Evolutionary conservation across 2,113 vertebrate genomes (phyloP), one percentile per base, ranked within the genome.

Genomic region (Quiscalus mexicanus): DNA sequence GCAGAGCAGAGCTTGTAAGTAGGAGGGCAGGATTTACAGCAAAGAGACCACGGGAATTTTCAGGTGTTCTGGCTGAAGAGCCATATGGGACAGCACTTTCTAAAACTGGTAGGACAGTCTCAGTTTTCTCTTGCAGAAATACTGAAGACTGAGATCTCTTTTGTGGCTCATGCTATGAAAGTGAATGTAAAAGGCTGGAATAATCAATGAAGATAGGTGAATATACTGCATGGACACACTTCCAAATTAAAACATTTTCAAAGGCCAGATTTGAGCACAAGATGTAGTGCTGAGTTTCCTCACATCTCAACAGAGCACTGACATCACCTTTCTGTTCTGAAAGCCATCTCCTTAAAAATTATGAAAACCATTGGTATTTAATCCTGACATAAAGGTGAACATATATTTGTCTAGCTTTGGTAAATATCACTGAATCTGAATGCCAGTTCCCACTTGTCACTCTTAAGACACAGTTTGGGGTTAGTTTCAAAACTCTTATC

Each of bases 111-210:
- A 59, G 19, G 16, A 65, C 37, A 84, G 35, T 68, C 11, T 23
- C 31, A 58, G 37, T 88, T 90, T 87, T 96, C 77, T 91, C 67
- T 77, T 93, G 74, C 35, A 94, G 56, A 92, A 95, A 91, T 45
- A 74, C 44, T 93, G 81, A 96, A 93, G 64, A 63, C 56, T 88
- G 89, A 15, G 33, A 90, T 19, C 58, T 94, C 56, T 93, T 95
- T 95, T 91, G 41, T 96, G 53, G 92, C 81, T 93, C 69, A 79
- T 11, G 4, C 18, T 88, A 30, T 47, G 37, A 73, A 84, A 88
- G 7, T 45, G 14, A 55, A 70, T 67, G 30, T 22, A 53, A 76
- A 84, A 93, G 55, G 28, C 37, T 59, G 49, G 31, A 81, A 56
- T 64, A 52, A 56, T 39, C 23, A 74, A 2, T 23, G 49, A 59